Base-by-base conservation (phyloP, 2,113 vertebrate genomes). In the Melanerpes formicivorus region DNA sequence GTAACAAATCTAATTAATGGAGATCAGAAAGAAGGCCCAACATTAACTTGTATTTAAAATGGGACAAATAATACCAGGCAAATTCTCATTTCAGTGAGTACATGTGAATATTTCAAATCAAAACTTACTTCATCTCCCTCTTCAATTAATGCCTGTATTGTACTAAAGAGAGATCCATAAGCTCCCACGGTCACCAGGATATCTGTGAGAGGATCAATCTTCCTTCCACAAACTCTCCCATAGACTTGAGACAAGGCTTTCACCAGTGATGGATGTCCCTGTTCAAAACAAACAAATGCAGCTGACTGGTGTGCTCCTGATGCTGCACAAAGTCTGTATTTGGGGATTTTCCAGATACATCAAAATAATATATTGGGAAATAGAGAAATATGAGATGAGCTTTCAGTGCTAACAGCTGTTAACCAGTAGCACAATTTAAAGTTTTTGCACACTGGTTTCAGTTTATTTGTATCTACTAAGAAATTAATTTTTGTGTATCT, bases 221-320 rank as follows among this genome's bases (percentile, higher is more conserved):
- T 88, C 18, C 97, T 98, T 59, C 96, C 97, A 88, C 96, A 98
- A 71, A 98, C 94, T 87, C 98, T 98, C 84, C 97, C 98, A 6
- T 99, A 99, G 10, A 99, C 98, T 88, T 98, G 98, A 83, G 99
- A 98, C 18, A 99, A 97, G 37, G 97, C 98, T 96, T 99, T 98
- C 82, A 99, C 99, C 95, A 99, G 83, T 5, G 97, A 69, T 0
- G 98, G 99, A 95, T 99, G 99, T 56, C 99, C 99, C 99, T 99
- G 84, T 84, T 82, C 27, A 92, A 86, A 90, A 44, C 18, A 94
- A 95, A 92, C 21, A 84, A 74, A 65, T 7, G 13, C 10, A 81
- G n/a, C 6, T 29, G 56, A 70, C 13, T 17, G 2, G 6, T 22
- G 27, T 55, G 10, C n/a, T 91, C 65, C 54, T 71, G 26, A 71